These are phyloP conservation scores for cat (Felis catus) DNA, from an alignment of 2,113 vertebrate genomes.

Conservation along the genomic window F.catus_Fca126_mat1.0 CM031421.1:3510501-3511000, in stretches of 20 bases:
- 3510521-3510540: not conserved
- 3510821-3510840: not conserved
- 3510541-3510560: not conserved
- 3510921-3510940: not conserved
- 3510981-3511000: not conserved
- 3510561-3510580: slow-evolving; percentile 7
- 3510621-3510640: slow-evolving; percentile 39
- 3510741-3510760: not conserved
- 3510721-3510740: not conserved
- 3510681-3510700: not conserved
- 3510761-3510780: not conserved
- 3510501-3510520: not conserved
- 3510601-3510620: not conserved
- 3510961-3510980: not conserved
- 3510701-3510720: not conserved
- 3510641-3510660: not conserved
- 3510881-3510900: not conserved
- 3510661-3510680: not conserved
- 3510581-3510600: not conserved
- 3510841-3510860: not conserved
- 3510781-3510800: not conserved
- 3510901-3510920: not conserved
- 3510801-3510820: not conserved
- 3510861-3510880: not conserved
- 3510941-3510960: not conserved